phyloP scores from a whole-genome alignment of 2,113 vertebrate species.

The Jacana jacana region DNA sequence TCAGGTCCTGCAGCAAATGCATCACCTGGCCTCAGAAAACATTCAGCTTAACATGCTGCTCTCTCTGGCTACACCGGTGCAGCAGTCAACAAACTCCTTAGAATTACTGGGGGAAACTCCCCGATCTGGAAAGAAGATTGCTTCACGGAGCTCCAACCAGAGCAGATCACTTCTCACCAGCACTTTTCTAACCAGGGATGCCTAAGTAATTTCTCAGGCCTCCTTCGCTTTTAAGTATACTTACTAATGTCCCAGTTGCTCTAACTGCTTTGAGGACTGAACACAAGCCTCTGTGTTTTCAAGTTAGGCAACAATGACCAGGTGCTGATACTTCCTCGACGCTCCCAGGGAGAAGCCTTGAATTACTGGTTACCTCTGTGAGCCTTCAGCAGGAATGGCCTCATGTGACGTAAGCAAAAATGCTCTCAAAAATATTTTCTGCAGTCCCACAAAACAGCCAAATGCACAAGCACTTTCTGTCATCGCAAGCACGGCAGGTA shows the following conservation, averaged over 20 bases:
- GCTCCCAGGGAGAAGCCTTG: neutral
- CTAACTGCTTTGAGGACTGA: neutral
- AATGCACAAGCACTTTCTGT: neutral
- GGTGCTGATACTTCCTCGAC: neutral
- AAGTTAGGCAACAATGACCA: neutral
- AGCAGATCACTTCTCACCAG: neutral
- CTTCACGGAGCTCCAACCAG: neutral
- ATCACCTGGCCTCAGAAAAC: neutral
- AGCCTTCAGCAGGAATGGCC: neutral
- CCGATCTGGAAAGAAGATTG: neutral
- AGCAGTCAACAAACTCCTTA: neutral
- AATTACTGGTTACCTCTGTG: neutral
- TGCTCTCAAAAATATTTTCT: neutral
- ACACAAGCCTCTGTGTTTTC: neutral
- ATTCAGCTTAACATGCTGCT: rapidly evolving
- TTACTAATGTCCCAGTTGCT: neutral
- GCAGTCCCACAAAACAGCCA: neutral
- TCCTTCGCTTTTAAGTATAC: neutral
- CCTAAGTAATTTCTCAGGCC: neutral
- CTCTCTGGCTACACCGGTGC: neutral
- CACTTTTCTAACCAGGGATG: neutral
- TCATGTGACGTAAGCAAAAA: neutral
- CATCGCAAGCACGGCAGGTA: neutral
- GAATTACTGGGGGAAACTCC: neutral
- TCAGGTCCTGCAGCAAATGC: neutral